Percentiles rank a stretch among this genome's conserved stretches.
These are phyloP conservation scores for Axis porcinus DNA, from an alignment of 2,113 vertebrate species.

Conservation along the genomic window DNA sequence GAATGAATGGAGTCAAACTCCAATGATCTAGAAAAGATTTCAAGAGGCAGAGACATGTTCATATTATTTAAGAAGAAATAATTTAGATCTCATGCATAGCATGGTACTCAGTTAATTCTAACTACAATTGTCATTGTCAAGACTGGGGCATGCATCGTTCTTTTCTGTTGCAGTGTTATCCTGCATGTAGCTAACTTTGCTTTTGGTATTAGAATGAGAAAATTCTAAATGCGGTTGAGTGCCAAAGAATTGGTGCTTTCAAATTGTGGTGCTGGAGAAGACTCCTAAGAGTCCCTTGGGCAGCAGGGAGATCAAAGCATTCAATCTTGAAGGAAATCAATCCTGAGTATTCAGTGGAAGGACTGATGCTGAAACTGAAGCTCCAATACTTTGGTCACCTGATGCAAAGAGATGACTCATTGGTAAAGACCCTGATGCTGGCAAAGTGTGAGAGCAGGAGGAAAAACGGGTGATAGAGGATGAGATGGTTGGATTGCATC, in stretches of 20 bases:
- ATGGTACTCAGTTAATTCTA: fast-evolving
- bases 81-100: fast-evolving
- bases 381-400: neutral
- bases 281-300: neutral
- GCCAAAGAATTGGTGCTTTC: neutral
- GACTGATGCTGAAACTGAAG: neutral
- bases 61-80: fast-evolving
- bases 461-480: neutral
- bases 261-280: neutral
- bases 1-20: neutral
- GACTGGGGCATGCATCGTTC: fast-evolving
- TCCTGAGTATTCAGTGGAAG: neutral
- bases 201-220: neutral
- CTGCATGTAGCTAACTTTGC: neutral
- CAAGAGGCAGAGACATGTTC: neutral
- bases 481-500: neutral
- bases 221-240: neutral
- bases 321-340: neutral
- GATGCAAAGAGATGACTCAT: neutral
- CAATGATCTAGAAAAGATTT: neutral
- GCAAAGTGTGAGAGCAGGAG: neutral
- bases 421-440: neutral
- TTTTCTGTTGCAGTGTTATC: neutral
- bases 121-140: fast-evolving
- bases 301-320: neutral